phyloP scores from a whole-genome alignment of 2,113 vertebrate species.

The Sisor rabdophorus region DNA sequence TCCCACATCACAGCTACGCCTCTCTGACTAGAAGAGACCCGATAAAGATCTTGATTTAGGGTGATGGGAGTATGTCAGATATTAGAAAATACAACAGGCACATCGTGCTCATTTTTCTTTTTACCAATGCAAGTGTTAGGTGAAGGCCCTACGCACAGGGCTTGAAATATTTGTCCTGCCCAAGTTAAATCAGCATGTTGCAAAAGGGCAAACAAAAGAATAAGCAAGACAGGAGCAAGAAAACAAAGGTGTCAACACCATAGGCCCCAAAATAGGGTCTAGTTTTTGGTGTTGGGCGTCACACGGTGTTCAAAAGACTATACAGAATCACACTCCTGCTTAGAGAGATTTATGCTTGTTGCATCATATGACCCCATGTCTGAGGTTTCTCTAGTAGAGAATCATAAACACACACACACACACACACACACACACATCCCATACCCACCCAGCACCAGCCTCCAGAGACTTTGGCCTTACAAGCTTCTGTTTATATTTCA shows the following conservation, averaged over 20 bases:
- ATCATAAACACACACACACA: slow-evolving; percentile 23
- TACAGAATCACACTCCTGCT: slow-evolving; percentile 62
- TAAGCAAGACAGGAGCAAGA: background rate
- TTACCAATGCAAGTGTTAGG: background rate
- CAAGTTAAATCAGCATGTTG: background rate
- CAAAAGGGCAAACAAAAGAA: background rate
- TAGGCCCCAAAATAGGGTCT: slow-evolving; percentile 47
- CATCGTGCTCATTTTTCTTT: background rate
- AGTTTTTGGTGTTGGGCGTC: slow-evolving; percentile 65
- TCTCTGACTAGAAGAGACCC: slow-evolving; percentile 33
- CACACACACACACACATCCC: background rate
- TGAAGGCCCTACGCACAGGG: background rate
- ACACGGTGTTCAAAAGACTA: slow-evolving; percentile 75
- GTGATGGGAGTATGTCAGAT: background rate
- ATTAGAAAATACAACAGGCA: background rate
- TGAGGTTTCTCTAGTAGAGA: slow-evolving; percentile 42
- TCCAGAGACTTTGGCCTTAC: slow-evolving; percentile 17
- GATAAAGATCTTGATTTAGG: slow-evolving; percentile 10
- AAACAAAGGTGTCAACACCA: slow-evolving; percentile 4
- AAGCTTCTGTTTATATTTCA: slow-evolving; percentile 47
- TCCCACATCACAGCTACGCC: slow-evolving; percentile 55
- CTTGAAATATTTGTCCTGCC: background rate
- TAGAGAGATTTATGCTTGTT: slow-evolving; percentile 59
- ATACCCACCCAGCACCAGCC: slow-evolving; percentile 2
- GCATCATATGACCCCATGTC: slow-evolving; percentile 68